These are phyloP conservation scores for Chaetogeoica ovagalla DNA, from an alignment of 2,888 invertebrate genomes.

Conservation along the genomic window DNA sequence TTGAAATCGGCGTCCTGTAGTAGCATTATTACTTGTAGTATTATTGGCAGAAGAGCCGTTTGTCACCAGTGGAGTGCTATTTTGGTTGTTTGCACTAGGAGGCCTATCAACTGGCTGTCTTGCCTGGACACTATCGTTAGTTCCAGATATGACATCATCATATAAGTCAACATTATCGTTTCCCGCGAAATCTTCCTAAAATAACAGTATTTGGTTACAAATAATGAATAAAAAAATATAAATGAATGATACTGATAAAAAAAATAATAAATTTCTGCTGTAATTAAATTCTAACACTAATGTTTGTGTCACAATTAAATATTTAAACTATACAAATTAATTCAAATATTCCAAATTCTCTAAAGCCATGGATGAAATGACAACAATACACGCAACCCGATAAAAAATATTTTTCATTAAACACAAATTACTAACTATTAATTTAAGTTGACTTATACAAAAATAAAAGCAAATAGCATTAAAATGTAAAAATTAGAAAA, in stretches of 20 bases:
- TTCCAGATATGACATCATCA: slow-evolving; percentile 90
- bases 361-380: no score
- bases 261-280: no score
- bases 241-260: neutral
- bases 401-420: no score
- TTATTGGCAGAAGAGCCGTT: slow-evolving; percentile 49
- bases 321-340: no score
- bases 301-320: no score
- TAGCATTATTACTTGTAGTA: slow-evolving; percentile 48
- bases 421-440: no score
- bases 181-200: slow-evolving; percentile 78
- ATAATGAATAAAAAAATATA: neutral
- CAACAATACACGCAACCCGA: no score
- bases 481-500: no score
- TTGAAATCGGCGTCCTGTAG: slow-evolving; percentile 52
- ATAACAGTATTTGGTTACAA: neutral
- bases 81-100: slow-evolving; percentile 64
- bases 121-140: slow-evolving; percentile 38
- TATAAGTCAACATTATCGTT: slow-evolving; percentile 86
- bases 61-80: slow-evolving; percentile 56
- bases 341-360: no score
- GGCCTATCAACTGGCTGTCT: slow-evolving; percentile 59
- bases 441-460: no score
- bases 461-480: no score
- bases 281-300: no score